Conservation (phyloP, 1,140 invertebrate genomes). For the Pinna nobilis region DNA sequence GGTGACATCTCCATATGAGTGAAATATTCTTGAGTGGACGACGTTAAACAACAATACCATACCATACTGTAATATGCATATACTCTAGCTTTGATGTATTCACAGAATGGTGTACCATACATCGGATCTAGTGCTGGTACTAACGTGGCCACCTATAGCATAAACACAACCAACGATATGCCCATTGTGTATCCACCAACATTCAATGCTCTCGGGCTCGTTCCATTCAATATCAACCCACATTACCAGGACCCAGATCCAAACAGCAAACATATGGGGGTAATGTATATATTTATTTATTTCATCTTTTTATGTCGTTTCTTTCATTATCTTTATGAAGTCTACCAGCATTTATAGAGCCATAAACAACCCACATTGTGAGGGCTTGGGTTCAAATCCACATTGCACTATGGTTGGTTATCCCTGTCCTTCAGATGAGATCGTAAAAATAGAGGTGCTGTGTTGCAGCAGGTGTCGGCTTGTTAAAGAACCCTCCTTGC, state of each 20-base stretch:
- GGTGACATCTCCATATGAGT: too few relatives aligned
- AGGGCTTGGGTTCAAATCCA: too few relatives aligned
- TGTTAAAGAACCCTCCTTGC: background rate
- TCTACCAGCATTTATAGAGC: too few relatives aligned
- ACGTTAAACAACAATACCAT: too few relatives aligned
- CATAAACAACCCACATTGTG: too few relatives aligned
- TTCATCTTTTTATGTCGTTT: too few relatives aligned
- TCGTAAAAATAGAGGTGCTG: too few relatives aligned
- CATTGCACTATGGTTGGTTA: too few relatives aligned
- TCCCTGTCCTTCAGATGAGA: too few relatives aligned
- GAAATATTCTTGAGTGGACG: too few relatives aligned
- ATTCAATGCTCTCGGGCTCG: constrained; percentile 83
- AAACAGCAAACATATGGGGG: constrained; percentile 82
- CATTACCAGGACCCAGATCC: constrained; percentile 84
- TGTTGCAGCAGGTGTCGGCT: too few relatives aligned
- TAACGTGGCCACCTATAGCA: constrained; percentile 86
- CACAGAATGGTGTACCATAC: constrained; percentile 81
- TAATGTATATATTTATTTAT: constrained; percentile 30
- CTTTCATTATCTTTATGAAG: too few relatives aligned
- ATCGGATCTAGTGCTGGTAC: constrained; percentile 89
- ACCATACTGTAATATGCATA: constrained; percentile 3
- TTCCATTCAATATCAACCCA: constrained; percentile 91
- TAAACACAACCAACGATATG: constrained; percentile 91
- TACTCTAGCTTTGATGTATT: constrained; percentile 16
- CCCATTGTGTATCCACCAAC: constrained; percentile 86